Evolutionary conservation across 2,113 vertebrate genomes (phyloP).

Genomic region (Pelecanoides urinatrix): DNA sequence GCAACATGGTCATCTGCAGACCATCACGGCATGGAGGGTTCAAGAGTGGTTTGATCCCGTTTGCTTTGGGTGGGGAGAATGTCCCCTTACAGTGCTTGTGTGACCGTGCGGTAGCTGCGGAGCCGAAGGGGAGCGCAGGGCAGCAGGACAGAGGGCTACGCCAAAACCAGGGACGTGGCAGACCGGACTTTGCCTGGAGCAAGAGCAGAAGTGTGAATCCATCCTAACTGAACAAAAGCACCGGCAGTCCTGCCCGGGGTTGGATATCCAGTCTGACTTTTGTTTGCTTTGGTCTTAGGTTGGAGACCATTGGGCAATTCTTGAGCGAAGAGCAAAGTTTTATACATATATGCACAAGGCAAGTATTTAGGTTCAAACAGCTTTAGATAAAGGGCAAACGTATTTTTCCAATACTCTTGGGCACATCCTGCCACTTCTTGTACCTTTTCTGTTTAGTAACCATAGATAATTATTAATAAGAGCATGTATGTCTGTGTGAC

Average conservation of each 20-base stretch:
- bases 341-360: background rate
- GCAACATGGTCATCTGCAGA: background rate
- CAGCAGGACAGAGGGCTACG: background rate
- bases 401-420: background rate
- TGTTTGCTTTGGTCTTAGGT: background rate
- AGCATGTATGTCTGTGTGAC: background rate
- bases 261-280: too few relatives aligned
- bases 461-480: background rate
- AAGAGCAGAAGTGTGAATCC: background rate
- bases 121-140: background rate
- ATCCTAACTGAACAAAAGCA: background rate
- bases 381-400: background rate
- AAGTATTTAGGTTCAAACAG: too few relatives aligned
- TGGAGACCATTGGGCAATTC: background rate
- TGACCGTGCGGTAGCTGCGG: accelerated
- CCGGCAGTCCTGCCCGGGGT: background rate
- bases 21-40: too few relatives aligned
- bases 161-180: background rate
- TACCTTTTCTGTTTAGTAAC: too few relatives aligned
- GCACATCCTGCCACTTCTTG: background rate
- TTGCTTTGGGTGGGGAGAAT: background rate
- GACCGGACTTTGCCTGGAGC: background rate
- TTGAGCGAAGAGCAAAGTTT: background rate
- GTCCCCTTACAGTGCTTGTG: background rate
- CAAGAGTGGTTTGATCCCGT: background rate